Base-by-base conservation (phyloP, 1,140 invertebrate genomes). In the Neuroterus valhalla region DNA sequence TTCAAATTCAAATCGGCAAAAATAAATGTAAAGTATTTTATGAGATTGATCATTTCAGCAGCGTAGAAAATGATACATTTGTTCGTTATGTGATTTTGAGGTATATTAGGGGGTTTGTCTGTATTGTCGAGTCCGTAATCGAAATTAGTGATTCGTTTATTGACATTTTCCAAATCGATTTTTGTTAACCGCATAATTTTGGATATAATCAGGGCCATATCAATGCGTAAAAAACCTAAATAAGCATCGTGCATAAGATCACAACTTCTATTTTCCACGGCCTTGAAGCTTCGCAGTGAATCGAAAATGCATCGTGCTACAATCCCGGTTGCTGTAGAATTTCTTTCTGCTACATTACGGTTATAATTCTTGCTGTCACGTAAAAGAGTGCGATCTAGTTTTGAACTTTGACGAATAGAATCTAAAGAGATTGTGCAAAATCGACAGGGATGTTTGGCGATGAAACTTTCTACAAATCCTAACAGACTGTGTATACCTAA, bases 161-260 rank as follows among this genome's bases (percentile, higher is more conserved):
- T 31, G 26, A 31, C 26, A 31, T 31, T 31, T 31, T 31, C 52
- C 31, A 62, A 62, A 62, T 19, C 10, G 12, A 62, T 12, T 1
- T 62, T 12, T 2, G 12, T 15, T 19, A 19, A 15, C 17, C 6
- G 11, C 17, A 62, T 62, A 26, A 62, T 62, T 11, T 19, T 11
- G 11, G 12, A 14, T 14, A 66, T 66, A 17, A 3, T 66, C 17
- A 66, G 12, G 19, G 4, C 52, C 52, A 62, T 62, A 62, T 62
- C 52, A 19, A 23, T 19, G 12, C 52, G 12, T 12, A 62, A 26
- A 62, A 62, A 62, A 12, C 52, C 52, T 19, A 62, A 62, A 19
- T 62, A 62, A 19, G 52, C 52, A 62, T 62, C 52, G 31, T 62
- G 52, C 52, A 62, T 62, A 2, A 62, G 52, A 62, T 62, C 52